Conservation (phyloP, 1,140 invertebrate genomes). For the Archivesica marissinica region DNA sequence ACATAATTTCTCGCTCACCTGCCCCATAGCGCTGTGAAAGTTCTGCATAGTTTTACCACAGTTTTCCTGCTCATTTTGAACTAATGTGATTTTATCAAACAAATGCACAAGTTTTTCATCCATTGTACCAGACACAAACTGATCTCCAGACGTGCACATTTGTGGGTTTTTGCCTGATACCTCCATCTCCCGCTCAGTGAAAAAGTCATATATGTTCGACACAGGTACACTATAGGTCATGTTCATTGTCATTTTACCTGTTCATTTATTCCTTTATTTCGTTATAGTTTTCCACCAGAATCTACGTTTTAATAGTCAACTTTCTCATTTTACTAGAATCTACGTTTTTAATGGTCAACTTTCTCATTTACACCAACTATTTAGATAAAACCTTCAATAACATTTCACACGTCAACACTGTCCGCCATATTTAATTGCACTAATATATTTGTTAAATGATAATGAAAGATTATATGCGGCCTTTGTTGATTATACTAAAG, state of each 20-base stretch:
- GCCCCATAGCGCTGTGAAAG: slow-evolving; percentile 11
- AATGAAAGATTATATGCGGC: no score
- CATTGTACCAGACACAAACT: slow-evolving; percentile 15
- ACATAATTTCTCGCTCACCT: slow-evolving; percentile 1
- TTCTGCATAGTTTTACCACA: not conserved
- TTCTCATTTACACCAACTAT: not conserved
- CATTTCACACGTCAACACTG: slow-evolving; percentile 5
- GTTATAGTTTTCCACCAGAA: not conserved
- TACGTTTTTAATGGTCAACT: no score
- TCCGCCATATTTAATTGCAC: slow-evolving; percentile 28
- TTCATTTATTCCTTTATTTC: not conserved
- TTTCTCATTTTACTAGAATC: no score
- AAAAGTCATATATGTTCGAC: slow-evolving; percentile 6
- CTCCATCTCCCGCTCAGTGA: slow-evolving; percentile 1
- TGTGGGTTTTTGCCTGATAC: not conserved
- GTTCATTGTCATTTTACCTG: not conserved
- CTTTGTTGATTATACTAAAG: no score
- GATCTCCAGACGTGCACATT: not conserved
- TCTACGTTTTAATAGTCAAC: no score
- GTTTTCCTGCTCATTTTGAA: slow-evolving; percentile 18
- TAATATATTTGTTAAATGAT: no score
- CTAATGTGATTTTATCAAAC: slow-evolving; percentile 22
- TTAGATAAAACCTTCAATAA: not conserved
- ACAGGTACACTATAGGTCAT: not conserved
- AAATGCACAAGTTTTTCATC: slow-evolving; percentile 10